Evolutionary conservation across 2,888 invertebrate genomes (phyloP).

Genomic region (Drosophila ustulata): DNA sequence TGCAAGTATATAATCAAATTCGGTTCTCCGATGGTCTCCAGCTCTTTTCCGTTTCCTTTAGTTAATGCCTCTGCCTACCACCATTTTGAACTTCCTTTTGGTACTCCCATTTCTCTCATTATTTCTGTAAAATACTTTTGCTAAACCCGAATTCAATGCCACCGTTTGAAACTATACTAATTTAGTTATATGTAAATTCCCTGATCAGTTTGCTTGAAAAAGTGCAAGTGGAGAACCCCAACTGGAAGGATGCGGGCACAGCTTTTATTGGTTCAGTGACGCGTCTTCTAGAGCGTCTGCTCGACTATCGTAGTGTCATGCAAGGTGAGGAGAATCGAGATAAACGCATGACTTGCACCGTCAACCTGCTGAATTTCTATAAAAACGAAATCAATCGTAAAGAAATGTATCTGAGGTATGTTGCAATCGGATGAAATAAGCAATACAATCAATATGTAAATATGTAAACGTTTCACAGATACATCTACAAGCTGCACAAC

Average conservation of each 20-base stretch:
- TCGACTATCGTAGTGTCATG: slow-evolving; percentile 97
- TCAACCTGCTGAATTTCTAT: slow-evolving; percentile 97
- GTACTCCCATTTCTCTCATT: not conserved
- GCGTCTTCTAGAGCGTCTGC: slow-evolving; percentile 92
- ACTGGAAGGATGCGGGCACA: slow-evolving; percentile 96
- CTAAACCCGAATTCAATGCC: not conserved
- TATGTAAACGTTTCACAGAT: slow-evolving; percentile 85
- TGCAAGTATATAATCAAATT: not conserved
- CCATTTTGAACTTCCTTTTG: not conserved
- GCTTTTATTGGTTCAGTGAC: slow-evolving; percentile 97
- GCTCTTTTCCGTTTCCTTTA: not conserved
- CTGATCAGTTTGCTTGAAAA: slow-evolving; percentile 91
- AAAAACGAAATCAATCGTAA: slow-evolving; percentile 97
- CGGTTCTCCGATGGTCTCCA: not conserved
- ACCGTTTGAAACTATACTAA: not conserved
- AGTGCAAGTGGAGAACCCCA: slow-evolving; percentile 93
- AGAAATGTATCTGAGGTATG: slow-evolving; percentile 94
- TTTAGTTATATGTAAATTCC: not conserved
- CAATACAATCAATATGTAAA: not conserved
- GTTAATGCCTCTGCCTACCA: not conserved
- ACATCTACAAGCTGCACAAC: slow-evolving; percentile 97
- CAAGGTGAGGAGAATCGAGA: slow-evolving; percentile 98
- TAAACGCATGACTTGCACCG: slow-evolving; percentile 98
- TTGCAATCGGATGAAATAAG: not conserved
- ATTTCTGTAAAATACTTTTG: not conserved